These are phyloP conservation scores for Cephus cinctus DNA, from an alignment of 1,140 invertebrate species.

Conservation along the genomic window DNA sequence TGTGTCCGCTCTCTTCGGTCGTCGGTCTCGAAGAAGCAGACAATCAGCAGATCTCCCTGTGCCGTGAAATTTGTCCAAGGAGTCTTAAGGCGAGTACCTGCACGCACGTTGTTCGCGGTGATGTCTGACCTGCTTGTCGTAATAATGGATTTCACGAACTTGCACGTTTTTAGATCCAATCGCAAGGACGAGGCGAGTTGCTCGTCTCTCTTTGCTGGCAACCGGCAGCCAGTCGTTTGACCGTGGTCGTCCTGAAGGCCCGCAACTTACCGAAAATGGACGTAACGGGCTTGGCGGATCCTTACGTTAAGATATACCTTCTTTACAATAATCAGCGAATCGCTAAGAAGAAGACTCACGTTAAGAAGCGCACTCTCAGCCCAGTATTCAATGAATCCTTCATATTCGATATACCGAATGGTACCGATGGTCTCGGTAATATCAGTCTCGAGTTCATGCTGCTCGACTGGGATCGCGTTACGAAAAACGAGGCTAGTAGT, in stretches of 20 bases:
- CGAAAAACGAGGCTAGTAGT: conserved; percentile 86
- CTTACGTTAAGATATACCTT: conserved; percentile 95
- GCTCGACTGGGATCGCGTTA: conserved; percentile 95
- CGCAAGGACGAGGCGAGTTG: conserved; percentile 86
- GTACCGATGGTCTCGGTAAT: conserved; percentile 80
- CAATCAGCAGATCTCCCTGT: conserved; percentile 74
- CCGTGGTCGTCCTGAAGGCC: conserved; percentile 90
- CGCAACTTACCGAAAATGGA: conserved; percentile 95
- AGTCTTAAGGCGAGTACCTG: conserved; percentile 80
- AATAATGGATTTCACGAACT: too few species aligned
- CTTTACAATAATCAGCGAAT: conserved; percentile 96
- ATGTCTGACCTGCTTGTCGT: too few species aligned
- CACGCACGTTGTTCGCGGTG: too few species aligned
- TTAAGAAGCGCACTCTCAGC: conserved; percentile 95
- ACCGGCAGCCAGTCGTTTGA: conserved; percentile 83
- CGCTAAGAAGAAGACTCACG: conserved; percentile 98
- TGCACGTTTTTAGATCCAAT: conserved; percentile 72
- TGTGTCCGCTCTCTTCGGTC: conserved; percentile 77
- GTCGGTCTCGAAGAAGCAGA: conserved; percentile 74
- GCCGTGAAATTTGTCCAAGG: conserved; percentile 81
- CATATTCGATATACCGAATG: conserved; percentile 78
- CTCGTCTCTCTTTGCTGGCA: conserved; percentile 93
- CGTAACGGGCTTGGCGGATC: conserved; percentile 91
- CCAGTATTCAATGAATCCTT: conserved; percentile 99
- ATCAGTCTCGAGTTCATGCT: conserved; percentile 91